Evolutionary conservation across 1,140 invertebrate genomes (phyloP).

Genomic region (Leptinotarsa defecta): DNA sequence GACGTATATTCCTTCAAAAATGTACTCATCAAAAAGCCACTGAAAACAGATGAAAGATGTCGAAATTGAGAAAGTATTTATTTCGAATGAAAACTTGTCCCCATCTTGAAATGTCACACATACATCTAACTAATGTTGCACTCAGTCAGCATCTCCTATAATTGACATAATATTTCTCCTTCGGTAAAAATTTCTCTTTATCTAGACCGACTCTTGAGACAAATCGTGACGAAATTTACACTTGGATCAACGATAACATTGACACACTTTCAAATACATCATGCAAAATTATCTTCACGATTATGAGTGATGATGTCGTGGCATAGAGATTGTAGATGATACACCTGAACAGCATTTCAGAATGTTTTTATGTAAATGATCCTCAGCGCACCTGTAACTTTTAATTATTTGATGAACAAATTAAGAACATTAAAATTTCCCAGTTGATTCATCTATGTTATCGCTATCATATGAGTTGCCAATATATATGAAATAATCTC

Average conservation of each 20-base stretch:
- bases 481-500: no score
- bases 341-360: neutral
- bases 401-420: neutral
- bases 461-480: no score
- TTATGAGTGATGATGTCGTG: constrained; percentile 10
- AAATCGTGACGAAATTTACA: constrained; percentile 33
- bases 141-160: no score
- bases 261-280: constrained; percentile 37
- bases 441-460: no score
- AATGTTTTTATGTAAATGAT: constrained; percentile 3
- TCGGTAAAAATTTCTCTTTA: neutral
- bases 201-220: constrained; percentile 1
- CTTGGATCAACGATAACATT: constrained; percentile 32
- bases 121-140: no score
- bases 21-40: no score
- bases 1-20: no score
- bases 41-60: no score
- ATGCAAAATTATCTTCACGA: constrained; percentile 16
- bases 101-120: no score
- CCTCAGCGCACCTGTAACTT: neutral
- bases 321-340: neutral
- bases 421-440: no score
- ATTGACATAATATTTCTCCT: neutral
- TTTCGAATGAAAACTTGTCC: no score
- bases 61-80: no score